These are phyloP conservation scores for Unio delphinus DNA, from an alignment of 2,888 invertebrate genomes.

Conservation along the genomic window DNA sequence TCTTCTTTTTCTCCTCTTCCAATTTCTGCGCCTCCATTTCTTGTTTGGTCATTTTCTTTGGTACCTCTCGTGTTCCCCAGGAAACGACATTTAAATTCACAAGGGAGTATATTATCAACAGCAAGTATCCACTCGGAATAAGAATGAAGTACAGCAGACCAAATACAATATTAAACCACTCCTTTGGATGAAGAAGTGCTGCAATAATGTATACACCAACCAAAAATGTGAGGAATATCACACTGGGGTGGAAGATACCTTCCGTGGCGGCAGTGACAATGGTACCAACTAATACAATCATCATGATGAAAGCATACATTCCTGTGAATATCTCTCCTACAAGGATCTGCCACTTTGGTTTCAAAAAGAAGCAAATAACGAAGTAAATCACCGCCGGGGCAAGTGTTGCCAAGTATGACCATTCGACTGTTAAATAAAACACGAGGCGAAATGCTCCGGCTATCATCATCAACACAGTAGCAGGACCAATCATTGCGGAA, in stretches of 20 bases:
- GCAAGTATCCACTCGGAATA: conserved; percentile 67
- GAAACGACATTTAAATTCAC: conserved; percentile 65
- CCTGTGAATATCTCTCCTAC: conserved; percentile 61
- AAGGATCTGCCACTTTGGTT: conserved; percentile 54
- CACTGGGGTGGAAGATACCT: conserved; percentile 62
- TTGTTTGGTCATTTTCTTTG: conserved; percentile 54
- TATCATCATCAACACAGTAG: conserved; percentile 68
- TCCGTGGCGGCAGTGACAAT: conserved; percentile 49
- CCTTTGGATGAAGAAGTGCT: conserved; percentile 62
- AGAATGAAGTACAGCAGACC: conserved; percentile 63
- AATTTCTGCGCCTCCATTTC: conserved; percentile 78
- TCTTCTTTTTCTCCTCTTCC: conserved; percentile 77
- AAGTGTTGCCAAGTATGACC: conserved; percentile 55
- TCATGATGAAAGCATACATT: conserved; percentile 64
- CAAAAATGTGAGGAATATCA: conserved; percentile 59
- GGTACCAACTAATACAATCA: conserved; percentile 64
- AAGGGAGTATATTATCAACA: conserved; percentile 67
- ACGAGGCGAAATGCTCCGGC: conserved; percentile 64
- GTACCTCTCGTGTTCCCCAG: conserved; percentile 69
- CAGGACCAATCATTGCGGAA: conserved; percentile 89
- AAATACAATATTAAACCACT: conserved; percentile 60
- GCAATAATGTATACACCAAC: conserved; percentile 57
- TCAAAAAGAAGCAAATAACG: conserved; percentile 55
- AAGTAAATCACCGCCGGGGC: conserved; percentile 56
- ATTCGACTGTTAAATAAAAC: conserved; percentile 45